phyloP scores from a whole-genome alignment of 2,888 invertebrate species.

The Calameuta idolon region DNA sequence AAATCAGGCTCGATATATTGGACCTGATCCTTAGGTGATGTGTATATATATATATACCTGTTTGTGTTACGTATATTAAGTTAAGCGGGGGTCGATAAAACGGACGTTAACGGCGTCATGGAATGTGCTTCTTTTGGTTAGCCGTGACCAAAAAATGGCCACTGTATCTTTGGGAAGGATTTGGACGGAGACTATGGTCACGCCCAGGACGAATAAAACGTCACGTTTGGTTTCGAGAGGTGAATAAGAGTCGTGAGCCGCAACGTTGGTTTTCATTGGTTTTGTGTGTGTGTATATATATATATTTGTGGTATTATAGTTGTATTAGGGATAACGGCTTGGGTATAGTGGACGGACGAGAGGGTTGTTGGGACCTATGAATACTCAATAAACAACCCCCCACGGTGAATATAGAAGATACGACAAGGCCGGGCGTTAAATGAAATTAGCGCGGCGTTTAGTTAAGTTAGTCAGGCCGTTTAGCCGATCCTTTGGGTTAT shows the following conservation, averaged over 20 bases:
- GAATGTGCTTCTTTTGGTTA: conserved; percentile 40
- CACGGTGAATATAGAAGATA: conserved; percentile 36
- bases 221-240: conserved; percentile 9
- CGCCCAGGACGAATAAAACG: conserved; percentile 37
- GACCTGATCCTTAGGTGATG: not conserved
- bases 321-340: not conserved
- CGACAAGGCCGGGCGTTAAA: conserved; percentile 56
- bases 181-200: conserved; percentile 15
- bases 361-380: conserved; percentile 25
- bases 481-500: conserved; percentile 59
- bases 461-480: conserved; percentile 59
- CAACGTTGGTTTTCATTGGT: not conserved
- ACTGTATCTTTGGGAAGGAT: conserved; percentile 12
- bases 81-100: conserved; percentile 53
- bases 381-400: conserved; percentile 56
- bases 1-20: not conserved
- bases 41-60: not conserved
- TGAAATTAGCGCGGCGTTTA: conserved; percentile 64
- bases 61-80: not conserved
- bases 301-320: not conserved
- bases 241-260: not conserved
- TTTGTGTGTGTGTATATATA: not conserved
- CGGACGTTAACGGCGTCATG: conserved; percentile 61
- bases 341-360: conserved; percentile 6
- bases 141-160: conserved; percentile 15